Percentiles rank a stretch among this genome's conserved stretches.
phyloP scores from a whole-genome alignment of 1,140 invertebrate genomes.

The Ditylenchus dipsaci region DNA sequence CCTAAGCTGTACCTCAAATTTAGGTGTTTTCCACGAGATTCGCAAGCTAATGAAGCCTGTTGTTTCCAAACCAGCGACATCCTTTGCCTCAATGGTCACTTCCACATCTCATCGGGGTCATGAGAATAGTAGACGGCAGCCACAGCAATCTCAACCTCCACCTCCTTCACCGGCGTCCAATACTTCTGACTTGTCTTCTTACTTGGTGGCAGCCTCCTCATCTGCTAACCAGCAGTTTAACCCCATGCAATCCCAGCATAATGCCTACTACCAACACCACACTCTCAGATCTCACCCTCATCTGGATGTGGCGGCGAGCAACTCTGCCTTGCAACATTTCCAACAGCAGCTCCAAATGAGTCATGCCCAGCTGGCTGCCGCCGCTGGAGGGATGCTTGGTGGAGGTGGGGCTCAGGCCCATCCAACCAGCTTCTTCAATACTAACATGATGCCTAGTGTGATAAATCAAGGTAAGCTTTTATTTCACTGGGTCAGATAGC shows the following conservation, averaged over 20 bases:
- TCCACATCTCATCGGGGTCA: slow-evolving; percentile 1
- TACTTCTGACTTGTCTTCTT: slow-evolving; percentile 6
- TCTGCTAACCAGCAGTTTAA: not conserved
- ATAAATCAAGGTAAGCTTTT: not conserved
- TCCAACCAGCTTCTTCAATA: not conserved
- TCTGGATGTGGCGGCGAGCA: not conserved
- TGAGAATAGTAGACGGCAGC: not conserved
- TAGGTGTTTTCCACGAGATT: slow-evolving; percentile 35
- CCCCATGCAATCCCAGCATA: not conserved
- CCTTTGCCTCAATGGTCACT: not conserved
- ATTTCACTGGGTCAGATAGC: too few relatives aligned
- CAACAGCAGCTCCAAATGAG: slow-evolving; percentile 9
- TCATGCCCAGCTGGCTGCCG: not conserved
- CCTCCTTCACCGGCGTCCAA: not conserved
- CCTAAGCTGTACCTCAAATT: not conserved
- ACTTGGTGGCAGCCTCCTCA: not conserved
- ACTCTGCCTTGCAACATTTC: not conserved
- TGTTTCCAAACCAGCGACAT: slow-evolving; percentile 11
- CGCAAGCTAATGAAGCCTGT: slow-evolving; percentile 8
- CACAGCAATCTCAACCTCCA: not conserved
- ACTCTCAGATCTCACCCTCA: not conserved
- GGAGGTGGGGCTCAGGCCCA: too few relatives aligned
- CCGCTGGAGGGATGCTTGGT: too few relatives aligned
- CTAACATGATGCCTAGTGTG: not conserved
- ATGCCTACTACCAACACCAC: not conserved